Percentiles rank a stretch among this genome's conserved stretches.
phyloP scores from a whole-genome alignment of 1,140 invertebrate species.

The Bursaphelenchus mucronatus region DNA sequence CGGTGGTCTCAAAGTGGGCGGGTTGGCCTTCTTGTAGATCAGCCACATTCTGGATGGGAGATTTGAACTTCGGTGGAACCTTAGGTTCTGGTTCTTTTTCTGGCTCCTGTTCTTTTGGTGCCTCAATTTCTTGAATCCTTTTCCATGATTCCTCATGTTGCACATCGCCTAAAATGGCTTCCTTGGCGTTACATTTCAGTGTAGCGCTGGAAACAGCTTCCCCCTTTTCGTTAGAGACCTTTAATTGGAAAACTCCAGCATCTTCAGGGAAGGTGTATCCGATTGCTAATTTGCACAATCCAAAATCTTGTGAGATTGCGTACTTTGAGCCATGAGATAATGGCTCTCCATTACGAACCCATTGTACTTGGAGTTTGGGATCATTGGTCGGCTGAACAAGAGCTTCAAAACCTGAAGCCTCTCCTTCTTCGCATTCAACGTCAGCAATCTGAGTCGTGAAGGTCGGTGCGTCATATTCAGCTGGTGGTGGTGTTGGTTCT shows the following conservation, averaged over 20 bases:
- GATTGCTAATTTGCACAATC: constrained; percentile 87
- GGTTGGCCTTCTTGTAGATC: constrained; percentile 87
- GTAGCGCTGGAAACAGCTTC: constrained; percentile 86
- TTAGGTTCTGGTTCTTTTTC: constrained; percentile 51
- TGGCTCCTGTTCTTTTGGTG: constrained; percentile 17
- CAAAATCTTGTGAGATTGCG: constrained; percentile 71
- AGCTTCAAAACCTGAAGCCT: constrained; percentile 51
- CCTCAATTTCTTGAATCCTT: constrained; percentile 42
- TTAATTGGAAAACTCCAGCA: constrained; percentile 84
- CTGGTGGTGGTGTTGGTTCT: constrained; percentile 42
- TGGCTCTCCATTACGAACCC: constrained; percentile 86
- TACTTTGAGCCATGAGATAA: constrained; percentile 63
- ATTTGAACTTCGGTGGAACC: constrained; percentile 51
- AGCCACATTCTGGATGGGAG: constrained; percentile 39
- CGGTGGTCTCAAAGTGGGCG: constrained; percentile 87
- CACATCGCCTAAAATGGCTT: constrained; percentile 48
- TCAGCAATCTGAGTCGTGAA: constrained; percentile 51
- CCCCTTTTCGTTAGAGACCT: constrained; percentile 81
- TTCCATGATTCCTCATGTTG: constrained; percentile 56
- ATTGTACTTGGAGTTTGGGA: constrained; percentile 88
- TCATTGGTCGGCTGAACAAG: constrained; percentile 79
- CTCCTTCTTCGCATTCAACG: constrained; percentile 57
- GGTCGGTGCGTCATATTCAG: constrained; percentile 50
- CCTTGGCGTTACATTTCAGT: constrained; percentile 62
- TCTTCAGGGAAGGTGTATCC: constrained; percentile 88